Evolutionary conservation across 2,797 vertebrate species (phyloP).

Genomic region (Linurgus olivaceus): DNA sequence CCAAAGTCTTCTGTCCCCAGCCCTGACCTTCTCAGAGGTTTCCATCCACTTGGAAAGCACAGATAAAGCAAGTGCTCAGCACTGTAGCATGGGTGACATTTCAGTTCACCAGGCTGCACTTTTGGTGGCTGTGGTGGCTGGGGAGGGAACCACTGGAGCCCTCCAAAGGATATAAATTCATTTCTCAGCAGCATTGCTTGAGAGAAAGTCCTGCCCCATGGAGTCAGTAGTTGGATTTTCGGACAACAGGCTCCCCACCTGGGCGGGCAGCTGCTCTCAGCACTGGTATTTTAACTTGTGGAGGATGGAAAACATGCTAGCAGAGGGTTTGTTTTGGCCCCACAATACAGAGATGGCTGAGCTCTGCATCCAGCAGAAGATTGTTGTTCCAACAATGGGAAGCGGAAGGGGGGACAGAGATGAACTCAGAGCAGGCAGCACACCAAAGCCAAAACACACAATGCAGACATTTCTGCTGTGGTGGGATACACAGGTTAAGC

Average conservation of each 20-base stretch:
- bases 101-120: not conserved
- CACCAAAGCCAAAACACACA: constrained; percentile 62
- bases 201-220: not conserved
- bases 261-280: not conserved
- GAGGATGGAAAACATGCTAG: not conserved
- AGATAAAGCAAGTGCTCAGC: not conserved
- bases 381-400: constrained; percentile 56
- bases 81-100: not conserved
- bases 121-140: not conserved
- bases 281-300: not conserved
- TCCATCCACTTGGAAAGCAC: not conserved
- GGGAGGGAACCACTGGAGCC: not conserved
- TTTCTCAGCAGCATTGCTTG: not conserved
- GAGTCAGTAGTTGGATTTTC: not conserved
- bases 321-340: constrained; percentile 49
- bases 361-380: not conserved
- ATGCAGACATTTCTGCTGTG: not conserved
- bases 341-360: not conserved
- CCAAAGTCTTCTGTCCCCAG: not conserved
- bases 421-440: not conserved
- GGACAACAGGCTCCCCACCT: not conserved
- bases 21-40: not conserved
- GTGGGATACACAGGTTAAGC: not conserved
- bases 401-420: constrained; percentile 37
- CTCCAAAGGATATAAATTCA: not conserved